Conservation (phyloP, 2,888 invertebrate genomes). For the Steinernema scapterisci region DNA sequence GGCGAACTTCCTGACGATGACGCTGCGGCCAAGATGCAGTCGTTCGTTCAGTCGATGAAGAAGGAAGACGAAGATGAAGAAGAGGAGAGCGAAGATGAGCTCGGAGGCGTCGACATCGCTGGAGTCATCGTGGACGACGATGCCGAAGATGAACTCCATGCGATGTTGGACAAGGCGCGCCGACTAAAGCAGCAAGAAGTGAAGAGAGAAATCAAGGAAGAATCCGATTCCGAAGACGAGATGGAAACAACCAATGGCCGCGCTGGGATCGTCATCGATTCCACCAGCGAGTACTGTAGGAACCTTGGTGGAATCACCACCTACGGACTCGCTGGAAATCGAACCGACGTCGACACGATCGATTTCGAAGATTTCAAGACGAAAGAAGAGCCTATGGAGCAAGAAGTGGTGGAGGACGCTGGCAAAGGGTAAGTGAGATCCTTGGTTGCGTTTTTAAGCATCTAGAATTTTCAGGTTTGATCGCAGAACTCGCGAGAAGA, state of each 20-base stretch:
- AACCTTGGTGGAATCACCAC: slow-evolving; percentile 60
- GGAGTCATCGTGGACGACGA: slow-evolving; percentile 65
- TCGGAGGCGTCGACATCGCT: slow-evolving; percentile 51
- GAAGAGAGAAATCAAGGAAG: slow-evolving; percentile 39
- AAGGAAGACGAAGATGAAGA: slow-evolving; percentile 38
- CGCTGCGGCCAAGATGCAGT: slow-evolving; percentile 25
- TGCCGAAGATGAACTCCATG: slow-evolving; percentile 60
- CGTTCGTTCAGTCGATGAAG: slow-evolving; percentile 34
- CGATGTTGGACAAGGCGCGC: slow-evolving; percentile 57
- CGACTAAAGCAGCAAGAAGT: slow-evolving; percentile 39
- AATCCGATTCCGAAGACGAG: slow-evolving; percentile 40
- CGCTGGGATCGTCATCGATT: slow-evolving; percentile 57
- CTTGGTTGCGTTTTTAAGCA: neutral
- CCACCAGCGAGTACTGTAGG: slow-evolving; percentile 65
- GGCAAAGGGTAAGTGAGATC: slow-evolving; percentile 37
- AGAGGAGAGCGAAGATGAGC: slow-evolving; percentile 34
- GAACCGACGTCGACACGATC: slow-evolving; percentile 50
- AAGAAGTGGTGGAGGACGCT: slow-evolving; percentile 11
- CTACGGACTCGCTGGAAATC: slow-evolving; percentile 63
- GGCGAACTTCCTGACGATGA: slow-evolving; percentile 45
- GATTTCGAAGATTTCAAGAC: slow-evolving; percentile 44
- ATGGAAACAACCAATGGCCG: slow-evolving; percentile 33
- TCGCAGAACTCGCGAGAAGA: neutral
- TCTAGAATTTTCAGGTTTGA: slow-evolving; percentile 14
- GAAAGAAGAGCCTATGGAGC: neutral